Conservation (phyloP, 2,888 invertebrate species). For the Anoplius nigerrimus region DNA sequence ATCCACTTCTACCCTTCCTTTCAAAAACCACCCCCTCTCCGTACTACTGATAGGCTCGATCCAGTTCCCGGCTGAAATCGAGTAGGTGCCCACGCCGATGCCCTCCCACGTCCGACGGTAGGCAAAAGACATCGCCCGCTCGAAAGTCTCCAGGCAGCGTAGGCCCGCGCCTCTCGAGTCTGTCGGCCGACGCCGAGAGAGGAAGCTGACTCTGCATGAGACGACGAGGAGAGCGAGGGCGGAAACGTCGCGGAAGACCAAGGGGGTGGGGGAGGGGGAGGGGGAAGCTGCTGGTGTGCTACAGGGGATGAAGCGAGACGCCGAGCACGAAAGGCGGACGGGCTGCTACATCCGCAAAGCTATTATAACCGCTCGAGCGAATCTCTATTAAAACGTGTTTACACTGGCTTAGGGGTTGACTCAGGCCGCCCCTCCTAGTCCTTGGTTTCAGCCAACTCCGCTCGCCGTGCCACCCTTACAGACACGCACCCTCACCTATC, state of each 20-base stretch:
- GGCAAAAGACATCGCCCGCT: no score
- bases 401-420: conserved; percentile 76
- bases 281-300: no score
- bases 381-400: conserved; percentile 76
- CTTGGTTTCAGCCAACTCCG: conserved; percentile 64
- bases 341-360: conserved; percentile 73
- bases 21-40: no score
- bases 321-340: conserved; percentile 53
- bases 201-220: no score
- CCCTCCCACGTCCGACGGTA: no score
- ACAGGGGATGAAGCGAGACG: conserved; percentile 13
- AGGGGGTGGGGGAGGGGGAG: not conserved
- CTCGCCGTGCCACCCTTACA: conserved; percentile 56
- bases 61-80: no score
- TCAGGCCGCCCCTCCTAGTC: conserved; percentile 70
- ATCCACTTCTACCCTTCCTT: no score
- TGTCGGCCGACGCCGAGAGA: no score
- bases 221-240: conserved; percentile 18
- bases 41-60: no score
- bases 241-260: not conserved
- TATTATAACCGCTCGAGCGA: conserved; percentile 76
- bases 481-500: conserved; percentile 33
- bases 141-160: no score
- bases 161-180: no score
- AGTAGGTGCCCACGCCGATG: no score